phyloP scores from a whole-genome alignment of 2,113 vertebrate species.

The Lates calcarifer region DNA sequence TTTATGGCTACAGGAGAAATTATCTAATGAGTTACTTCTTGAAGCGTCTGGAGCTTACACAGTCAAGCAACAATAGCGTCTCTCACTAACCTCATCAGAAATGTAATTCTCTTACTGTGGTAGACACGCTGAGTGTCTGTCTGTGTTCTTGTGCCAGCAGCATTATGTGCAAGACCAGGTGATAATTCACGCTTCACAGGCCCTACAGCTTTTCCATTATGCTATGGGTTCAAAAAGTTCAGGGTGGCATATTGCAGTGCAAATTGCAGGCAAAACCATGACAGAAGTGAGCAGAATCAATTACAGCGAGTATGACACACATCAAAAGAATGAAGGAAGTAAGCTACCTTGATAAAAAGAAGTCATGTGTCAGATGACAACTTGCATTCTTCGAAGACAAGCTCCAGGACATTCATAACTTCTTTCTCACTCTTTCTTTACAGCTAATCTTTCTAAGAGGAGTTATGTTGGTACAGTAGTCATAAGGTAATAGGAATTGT shows the following conservation, averaged over 20 bases:
- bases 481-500: slow-evolving; percentile 44
- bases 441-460: slow-evolving; percentile 47
- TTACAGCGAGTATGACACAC: slow-evolving; percentile 76
- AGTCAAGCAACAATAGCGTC: slow-evolving; percentile 37
- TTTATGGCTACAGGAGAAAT: slow-evolving; percentile 12
- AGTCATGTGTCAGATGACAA: slow-evolving; percentile 64
- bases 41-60: slow-evolving; percentile 16
- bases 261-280: slow-evolving; percentile 81
- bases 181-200: slow-evolving; percentile 75
- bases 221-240: slow-evolving; percentile 74
- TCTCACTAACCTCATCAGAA: slow-evolving; percentile 60
- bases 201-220: slow-evolving; percentile 78
- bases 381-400: slow-evolving; percentile 71
- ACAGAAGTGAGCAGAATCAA: slow-evolving; percentile 80
- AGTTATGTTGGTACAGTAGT: slow-evolving; percentile 51
- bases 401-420: slow-evolving; percentile 68
- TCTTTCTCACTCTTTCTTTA: slow-evolving; percentile 54
- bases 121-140: slow-evolving; percentile 28
- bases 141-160: slow-evolving; percentile 60
- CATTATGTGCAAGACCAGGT: slow-evolving; percentile 72
- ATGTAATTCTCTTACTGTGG: slow-evolving; percentile 39
- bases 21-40: slow-evolving; percentile 49
- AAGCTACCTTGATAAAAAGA: slow-evolving; percentile 75
- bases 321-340: slow-evolving; percentile 79
- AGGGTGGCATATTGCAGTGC: slow-evolving; percentile 73